phyloP scores from a whole-genome alignment of 2,113 vertebrate genomes.

The Petrocephalus zakoni region DNA sequence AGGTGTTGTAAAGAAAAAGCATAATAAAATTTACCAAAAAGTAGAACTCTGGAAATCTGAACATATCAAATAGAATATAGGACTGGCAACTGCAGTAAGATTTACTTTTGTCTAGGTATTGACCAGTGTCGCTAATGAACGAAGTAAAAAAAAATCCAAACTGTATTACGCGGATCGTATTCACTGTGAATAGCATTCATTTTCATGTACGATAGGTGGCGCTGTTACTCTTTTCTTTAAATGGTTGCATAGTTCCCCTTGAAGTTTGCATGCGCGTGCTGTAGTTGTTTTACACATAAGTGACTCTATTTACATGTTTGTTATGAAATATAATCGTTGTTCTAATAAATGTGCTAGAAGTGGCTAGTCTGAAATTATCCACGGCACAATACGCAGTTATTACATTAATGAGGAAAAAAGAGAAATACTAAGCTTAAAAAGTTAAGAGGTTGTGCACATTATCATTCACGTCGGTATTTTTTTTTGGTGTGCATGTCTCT shows the following conservation, averaged over 20 bases:
- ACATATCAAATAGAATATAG: neutral
- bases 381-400: neutral
- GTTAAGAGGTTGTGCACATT: neutral
- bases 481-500: neutral
- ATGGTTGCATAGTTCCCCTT: neutral
- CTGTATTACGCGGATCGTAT: neutral
- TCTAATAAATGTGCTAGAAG: neutral
- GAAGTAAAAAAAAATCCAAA: neutral
- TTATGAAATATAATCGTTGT: neutral
- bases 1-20: neutral
- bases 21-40: neutral
- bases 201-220: neutral
- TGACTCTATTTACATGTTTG: neutral
- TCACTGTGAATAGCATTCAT: neutral
- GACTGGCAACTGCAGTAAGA: neutral
- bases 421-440: neutral
- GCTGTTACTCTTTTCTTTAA: neutral
- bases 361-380: neutral
- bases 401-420: neutral
- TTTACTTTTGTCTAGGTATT: neutral
- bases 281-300: neutral
- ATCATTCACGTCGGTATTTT: neutral
- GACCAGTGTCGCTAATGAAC: neutral
- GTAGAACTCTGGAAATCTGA: neutral
- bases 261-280: neutral